Base-by-base conservation (phyloP, 2,888 invertebrate genomes). In the Drosophila pseudotalamancana region DNA sequence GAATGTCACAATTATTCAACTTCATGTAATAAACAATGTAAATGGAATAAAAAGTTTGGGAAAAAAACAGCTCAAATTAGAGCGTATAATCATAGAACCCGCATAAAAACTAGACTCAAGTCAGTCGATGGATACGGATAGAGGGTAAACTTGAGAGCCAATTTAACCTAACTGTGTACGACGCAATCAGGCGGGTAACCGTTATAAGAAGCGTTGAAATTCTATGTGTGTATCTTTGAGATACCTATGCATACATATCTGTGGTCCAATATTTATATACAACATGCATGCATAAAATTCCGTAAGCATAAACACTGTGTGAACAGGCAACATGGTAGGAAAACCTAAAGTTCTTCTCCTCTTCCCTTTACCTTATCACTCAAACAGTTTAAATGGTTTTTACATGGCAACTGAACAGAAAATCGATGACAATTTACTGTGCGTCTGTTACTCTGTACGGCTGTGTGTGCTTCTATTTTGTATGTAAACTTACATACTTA, bases 391-490 rank as follows among this genome's bases (percentile, higher is more conserved):
- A 70, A 74, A 74, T 75, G 64, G 6, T 40, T 73, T 81, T 84
- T 84, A 85, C 80, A 73, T 83, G 83, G 81, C 77, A 84, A 79
- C 74, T 72, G 66, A 53, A 72, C 74, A 74, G 81, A 81, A 81
- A 81, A 81, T 81, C 81, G 87, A 81, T 81, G 71, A 54, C 71
- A 83, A 86, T 83, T 83, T 86, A 73, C 74, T 62, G 55, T 72
- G 76, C 61, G 73, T 73, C 72, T 71, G 72, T 61, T 61, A 60
- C 48, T 49, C 9, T 50, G 19, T 29, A 11, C 32, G 37, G 62
- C 23, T 64, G 48, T 72, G 31, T 51, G 43, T 56, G 39, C 42
- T 32, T 63, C 42, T 46, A 57, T 45, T 43, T 64, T 34, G 49
- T 51, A 54, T 16, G 25, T 21, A 42, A 12, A 37, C 21, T 50